These are phyloP conservation scores for Acanthopleura granulata DNA, from an alignment of 2,888 invertebrate genomes.

Conservation along the genomic window DNA sequence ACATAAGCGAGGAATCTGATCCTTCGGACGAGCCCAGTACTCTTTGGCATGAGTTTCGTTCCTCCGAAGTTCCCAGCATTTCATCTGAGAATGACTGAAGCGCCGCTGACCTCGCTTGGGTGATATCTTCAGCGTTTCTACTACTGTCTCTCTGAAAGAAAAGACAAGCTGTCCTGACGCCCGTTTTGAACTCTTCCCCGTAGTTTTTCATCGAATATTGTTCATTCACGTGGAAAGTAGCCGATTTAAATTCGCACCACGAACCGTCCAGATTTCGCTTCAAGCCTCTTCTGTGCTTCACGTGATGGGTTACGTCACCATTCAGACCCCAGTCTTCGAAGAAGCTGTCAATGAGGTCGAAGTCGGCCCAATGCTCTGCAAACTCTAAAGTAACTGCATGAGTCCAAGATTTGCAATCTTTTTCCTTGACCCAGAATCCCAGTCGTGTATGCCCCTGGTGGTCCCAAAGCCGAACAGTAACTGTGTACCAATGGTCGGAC, in stretches of 20 bases:
- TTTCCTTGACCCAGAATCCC: conserved; percentile 46
- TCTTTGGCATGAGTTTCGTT: too few relatives aligned
- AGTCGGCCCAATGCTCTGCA: conserved; percentile 37
- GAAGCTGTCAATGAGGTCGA: conserved; percentile 38
- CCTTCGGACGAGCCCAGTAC: too few relatives aligned
- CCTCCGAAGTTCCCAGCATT: too few relatives aligned
- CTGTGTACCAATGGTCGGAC: conserved; percentile 44
- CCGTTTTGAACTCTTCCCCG: conserved; percentile 35
- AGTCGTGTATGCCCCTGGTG: conserved; percentile 35
- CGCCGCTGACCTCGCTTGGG: too few relatives aligned
- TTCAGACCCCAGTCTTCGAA: conserved; percentile 47
- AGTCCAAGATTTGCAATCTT: conserved; percentile 34
- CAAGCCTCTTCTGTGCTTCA: conserved; percentile 39
- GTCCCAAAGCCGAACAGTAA: conserved; percentile 43
- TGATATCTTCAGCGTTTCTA: conserved; percentile 38
- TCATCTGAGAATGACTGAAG: too few relatives aligned
- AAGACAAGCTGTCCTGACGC: conserved; percentile 28
- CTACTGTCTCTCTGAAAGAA: conserved; percentile 33
- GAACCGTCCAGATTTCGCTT: conserved; percentile 32
- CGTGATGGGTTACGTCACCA: conserved; percentile 36
- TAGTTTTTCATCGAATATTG: conserved; percentile 33
- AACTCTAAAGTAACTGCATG: conserved; percentile 45
- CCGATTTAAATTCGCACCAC: conserved; percentile 41
- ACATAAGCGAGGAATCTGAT: too few relatives aligned
- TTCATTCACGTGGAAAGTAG: conserved; percentile 36